Evolutionary conservation across 2,888 invertebrate genomes (phyloP).

Genomic region (Orthonevra nobilis): DNA sequence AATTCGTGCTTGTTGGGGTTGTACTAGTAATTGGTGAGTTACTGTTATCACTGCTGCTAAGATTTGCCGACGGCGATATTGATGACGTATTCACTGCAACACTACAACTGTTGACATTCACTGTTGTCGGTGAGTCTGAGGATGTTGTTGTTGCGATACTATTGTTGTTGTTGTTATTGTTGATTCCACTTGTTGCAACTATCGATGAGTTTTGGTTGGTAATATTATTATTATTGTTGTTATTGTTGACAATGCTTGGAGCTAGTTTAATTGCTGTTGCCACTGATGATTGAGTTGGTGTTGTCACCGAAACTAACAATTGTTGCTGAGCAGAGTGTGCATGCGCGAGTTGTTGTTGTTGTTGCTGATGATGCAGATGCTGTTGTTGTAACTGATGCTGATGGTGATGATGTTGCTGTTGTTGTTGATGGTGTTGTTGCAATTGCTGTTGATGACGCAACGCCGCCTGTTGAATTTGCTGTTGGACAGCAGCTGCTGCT

Average conservation of each 20-base stretch:
- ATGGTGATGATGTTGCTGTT: slow-evolving; percentile 68
- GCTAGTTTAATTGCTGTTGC: slow-evolving; percentile 68
- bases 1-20: slow-evolving; percentile 56
- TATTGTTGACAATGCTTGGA: slow-evolving; percentile 56
- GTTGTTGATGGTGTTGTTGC: slow-evolving; percentile 71
- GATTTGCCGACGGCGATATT: slow-evolving; percentile 72
- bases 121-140: slow-evolving; percentile 75
- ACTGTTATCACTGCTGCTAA: slow-evolving; percentile 61
- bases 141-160: slow-evolving; percentile 17
- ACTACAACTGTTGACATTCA: slow-evolving; percentile 49
- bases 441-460: slow-evolving; percentile 73
- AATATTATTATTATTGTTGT: slow-evolving; percentile 64
- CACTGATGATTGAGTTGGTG: slow-evolving; percentile 66
- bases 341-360: slow-evolving; percentile 30
- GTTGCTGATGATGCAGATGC: slow-evolving; percentile 68
- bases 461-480: slow-evolving; percentile 73
- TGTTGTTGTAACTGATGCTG: slow-evolving; percentile 67
- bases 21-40: slow-evolving; percentile 59
- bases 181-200: slow-evolving; percentile 75
- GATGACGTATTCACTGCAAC: slow-evolving; percentile 40
- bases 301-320: slow-evolving; percentile 70
- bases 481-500: slow-evolving; percentile 67
- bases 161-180: no score
- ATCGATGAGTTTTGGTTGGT: slow-evolving; percentile 74
- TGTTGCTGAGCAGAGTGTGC: slow-evolving; percentile 59